A percentile compares a stretch with the other conserved stretches of the same genome.
phyloP scores from a whole-genome alignment of 2,113 vertebrate genomes.

The Osmerus mordax region DNA sequence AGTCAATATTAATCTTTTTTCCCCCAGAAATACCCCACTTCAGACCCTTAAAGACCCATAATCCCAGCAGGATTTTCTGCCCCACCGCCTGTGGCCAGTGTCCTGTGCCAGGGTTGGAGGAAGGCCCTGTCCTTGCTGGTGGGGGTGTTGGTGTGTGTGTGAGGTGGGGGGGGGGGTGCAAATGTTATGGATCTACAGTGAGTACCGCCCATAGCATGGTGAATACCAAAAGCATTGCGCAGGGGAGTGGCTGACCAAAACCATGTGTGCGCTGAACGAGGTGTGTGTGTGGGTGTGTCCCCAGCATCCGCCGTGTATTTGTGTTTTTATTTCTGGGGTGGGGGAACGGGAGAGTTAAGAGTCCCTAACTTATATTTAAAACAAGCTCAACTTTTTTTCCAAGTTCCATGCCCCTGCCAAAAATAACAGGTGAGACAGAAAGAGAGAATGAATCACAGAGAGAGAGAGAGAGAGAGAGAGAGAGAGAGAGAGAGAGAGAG shows the following conservation, averaged over 20 bases:
- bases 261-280: constrained; percentile 40
- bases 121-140: constrained; percentile 29
- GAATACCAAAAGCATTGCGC: constrained; percentile 55
- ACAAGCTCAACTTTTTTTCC: constrained; percentile 26
- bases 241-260: constrained; percentile 51
- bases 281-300: constrained; percentile 1
- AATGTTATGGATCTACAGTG: constrained; percentile 57
- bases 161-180: constrained; percentile 28
- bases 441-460: not conserved
- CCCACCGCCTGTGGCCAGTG: not conserved
- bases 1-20: constrained; percentile 47
- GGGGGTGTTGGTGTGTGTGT: constrained; percentile 21
- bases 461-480: not conserved
- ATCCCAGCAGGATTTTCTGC: constrained; percentile 40
- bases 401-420: constrained; percentile 30
- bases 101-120: constrained; percentile 6
- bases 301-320: not conserved
- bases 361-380: constrained; percentile 9
- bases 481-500: too few relatives aligned
- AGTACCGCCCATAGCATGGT: constrained; percentile 46
- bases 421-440: constrained; percentile 50
- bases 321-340: not conserved
- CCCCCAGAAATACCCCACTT: constrained; percentile 28
- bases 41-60: constrained; percentile 47
- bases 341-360: not conserved